Base-by-base conservation (phyloP, 2,113 vertebrate genomes). In the Tyto alba region DNA sequence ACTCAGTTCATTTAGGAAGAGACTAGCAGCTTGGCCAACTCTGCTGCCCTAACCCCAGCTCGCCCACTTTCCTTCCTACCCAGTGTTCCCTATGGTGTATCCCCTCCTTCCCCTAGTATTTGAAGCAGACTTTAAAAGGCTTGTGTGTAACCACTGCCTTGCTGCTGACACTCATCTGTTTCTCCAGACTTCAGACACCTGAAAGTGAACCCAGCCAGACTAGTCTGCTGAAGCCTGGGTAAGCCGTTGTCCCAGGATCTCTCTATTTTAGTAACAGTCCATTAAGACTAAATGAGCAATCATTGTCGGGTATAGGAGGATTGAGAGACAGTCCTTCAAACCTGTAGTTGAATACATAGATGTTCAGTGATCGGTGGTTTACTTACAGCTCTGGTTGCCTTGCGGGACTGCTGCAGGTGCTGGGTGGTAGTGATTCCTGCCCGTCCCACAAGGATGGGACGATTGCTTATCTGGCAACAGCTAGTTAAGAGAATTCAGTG, bases 131-230 rank as follows among this genome's bases (percentile, higher is more conserved):
- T 87, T 89, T 75, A 32, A 64, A 63, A 88, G 32, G 34, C 27
- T 68, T 72, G 34, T 68, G 80, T 92, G 59, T 63, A 89, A 84
- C 74, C 85, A 41, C 77, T 82, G 74, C 34, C 85, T 75, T 72
- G 62, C 43, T 88, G 69, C 84, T 85, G 74, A 47, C 1, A 3
- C 81, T 89, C 45, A 11, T 68, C 40, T 74, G 36, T 68, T 91
- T 72, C 85, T 72, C 40, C 40, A 63, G 64, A 29, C 72, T 83
- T 23, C 47, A 71, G 87, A 77, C 57, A 94, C 84, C 94, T 91
- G 91, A 78, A 91, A 64, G 77, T 82, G 93, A 94, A 93, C 89
- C 94, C 62, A 66, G 85, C 57, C 53, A 85, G 66, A 96, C 87
- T 56, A 1, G 94, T 88, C 95, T 89, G 87, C 74, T 73, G 78